These are phyloP conservation scores for Apocheima hispidaria DNA, from an alignment of 2,888 invertebrate genomes.

Conservation along the genomic window DNA sequence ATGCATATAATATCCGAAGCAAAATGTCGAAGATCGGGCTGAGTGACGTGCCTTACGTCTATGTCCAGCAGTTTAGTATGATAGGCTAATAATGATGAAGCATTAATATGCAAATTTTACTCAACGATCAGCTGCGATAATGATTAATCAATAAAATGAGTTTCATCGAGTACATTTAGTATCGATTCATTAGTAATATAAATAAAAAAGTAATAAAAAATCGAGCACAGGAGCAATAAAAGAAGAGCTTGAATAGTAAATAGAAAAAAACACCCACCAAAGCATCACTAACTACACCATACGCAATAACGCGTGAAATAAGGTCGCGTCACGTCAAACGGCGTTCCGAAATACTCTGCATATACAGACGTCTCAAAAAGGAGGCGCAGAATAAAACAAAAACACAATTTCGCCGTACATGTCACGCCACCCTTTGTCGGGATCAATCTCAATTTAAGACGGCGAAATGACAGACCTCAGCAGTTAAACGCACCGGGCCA, in stretches of 20 bases:
- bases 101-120: no score
- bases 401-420: conserved; percentile 64
- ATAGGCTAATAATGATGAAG: no score
- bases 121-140: not conserved
- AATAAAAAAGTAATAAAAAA: not conserved
- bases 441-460: conserved; percentile 86
- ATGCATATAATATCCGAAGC: no score
- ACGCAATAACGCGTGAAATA: conserved; percentile 48
- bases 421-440: conserved; percentile 69
- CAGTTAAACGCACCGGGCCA: conserved; percentile 84
- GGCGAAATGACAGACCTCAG: conserved; percentile 82
- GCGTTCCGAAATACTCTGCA: conserved; percentile 49
- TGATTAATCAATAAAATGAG: no score
- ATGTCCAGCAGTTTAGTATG: no score
- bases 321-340: conserved; percentile 50
- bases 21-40: no score
- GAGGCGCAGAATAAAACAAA: conserved; percentile 65
- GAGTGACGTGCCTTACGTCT: no score
- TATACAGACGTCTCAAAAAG: conserved; percentile 52
- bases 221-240: not conserved
- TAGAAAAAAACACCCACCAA: conserved; percentile 28
- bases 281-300: conserved; percentile 29
- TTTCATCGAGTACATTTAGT: not conserved
- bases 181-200: not conserved
- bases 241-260: conserved; percentile 13